phyloP scores from a whole-genome alignment of 2,888 invertebrate genomes.

The Hypolimnas misippus region DNA sequence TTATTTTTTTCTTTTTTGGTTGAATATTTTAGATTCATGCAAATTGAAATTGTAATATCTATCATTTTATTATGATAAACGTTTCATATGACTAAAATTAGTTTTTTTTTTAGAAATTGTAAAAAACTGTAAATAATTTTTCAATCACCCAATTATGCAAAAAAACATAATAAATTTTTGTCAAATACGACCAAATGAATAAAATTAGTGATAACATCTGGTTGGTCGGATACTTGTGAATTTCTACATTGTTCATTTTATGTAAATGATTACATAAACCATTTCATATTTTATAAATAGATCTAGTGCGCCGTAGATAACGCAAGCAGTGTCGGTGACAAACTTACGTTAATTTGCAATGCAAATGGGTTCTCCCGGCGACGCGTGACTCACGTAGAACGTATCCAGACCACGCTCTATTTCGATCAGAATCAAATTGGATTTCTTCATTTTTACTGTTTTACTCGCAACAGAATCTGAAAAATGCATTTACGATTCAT shows the following conservation, averaged over 20 bases:
- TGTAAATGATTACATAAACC: background rate
- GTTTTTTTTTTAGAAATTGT: no score
- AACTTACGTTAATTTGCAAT: conserved; percentile 55
- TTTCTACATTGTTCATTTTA: no score
- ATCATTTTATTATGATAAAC: no score
- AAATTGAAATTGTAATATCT: background rate
- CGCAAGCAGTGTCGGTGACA: conserved; percentile 26
- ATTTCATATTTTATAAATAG: conserved; percentile 3
- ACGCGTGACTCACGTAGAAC: conserved; percentile 23
- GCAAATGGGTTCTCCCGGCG: conserved; percentile 48
- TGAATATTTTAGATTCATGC: background rate
- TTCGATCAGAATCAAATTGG: conserved; percentile 44
- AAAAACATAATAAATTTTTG: no score
- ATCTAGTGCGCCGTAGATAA: background rate
- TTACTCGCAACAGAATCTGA: background rate
- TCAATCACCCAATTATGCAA: no score
- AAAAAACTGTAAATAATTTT: no score
- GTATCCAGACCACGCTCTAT: conserved; percentile 26
- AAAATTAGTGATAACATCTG: no score
- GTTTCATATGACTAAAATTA: no score
- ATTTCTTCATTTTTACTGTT: conserved; percentile 1
- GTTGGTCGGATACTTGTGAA: no score
- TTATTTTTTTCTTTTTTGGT: no score
- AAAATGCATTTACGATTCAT: background rate
- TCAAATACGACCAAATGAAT: no score